A percentile compares a stretch with the other conserved stretches of the same genome.
phyloP scores from a whole-genome alignment of 1,140 invertebrate species.

The Phthorimaea operculella region DNA sequence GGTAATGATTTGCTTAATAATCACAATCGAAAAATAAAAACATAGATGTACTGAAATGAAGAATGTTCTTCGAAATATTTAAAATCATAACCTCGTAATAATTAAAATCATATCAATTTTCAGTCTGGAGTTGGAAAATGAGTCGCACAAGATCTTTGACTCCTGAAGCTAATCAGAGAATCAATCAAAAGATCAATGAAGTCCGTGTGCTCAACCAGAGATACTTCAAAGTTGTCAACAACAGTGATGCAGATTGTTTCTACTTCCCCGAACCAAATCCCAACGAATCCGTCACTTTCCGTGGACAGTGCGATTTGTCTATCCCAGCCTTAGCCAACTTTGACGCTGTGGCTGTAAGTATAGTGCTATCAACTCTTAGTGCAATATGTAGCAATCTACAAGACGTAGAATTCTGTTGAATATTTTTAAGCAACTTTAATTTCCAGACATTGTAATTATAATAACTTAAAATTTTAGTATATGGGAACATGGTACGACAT shows the following conservation, averaged over 20 bases:
- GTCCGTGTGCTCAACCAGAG: constrained; percentile 30
- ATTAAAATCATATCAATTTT: constrained; percentile 23
- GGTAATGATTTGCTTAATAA: constrained; percentile 30
- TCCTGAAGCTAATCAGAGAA: constrained; percentile 15
- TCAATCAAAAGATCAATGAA: constrained; percentile 22
- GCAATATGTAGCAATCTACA: not conserved
- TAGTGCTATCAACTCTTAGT: not conserved
- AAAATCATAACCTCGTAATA: too few species aligned
- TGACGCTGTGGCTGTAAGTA: too few species aligned
- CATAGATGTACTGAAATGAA: too few species aligned
- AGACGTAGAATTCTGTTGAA: not conserved
- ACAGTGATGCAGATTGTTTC: constrained; percentile 34
- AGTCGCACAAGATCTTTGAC: constrained; percentile 31
- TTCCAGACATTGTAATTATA: too few species aligned
- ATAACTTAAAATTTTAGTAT: not conserved
- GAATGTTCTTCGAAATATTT: too few species aligned
- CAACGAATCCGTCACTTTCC: constrained; percentile 27
- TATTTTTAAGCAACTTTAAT: not conserved
- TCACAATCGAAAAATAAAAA: too few species aligned
- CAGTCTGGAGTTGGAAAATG: constrained; percentile 52
- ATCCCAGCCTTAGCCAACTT: constrained; percentile 32
- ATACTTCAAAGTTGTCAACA: constrained; percentile 31
- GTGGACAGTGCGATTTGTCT: constrained; percentile 36
- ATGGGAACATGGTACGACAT: not conserved
- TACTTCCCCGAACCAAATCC: constrained; percentile 23